Evolutionary conservation across 2,113 vertebrate species (phyloP).

Genomic region (Litocranius walleri): DNA sequence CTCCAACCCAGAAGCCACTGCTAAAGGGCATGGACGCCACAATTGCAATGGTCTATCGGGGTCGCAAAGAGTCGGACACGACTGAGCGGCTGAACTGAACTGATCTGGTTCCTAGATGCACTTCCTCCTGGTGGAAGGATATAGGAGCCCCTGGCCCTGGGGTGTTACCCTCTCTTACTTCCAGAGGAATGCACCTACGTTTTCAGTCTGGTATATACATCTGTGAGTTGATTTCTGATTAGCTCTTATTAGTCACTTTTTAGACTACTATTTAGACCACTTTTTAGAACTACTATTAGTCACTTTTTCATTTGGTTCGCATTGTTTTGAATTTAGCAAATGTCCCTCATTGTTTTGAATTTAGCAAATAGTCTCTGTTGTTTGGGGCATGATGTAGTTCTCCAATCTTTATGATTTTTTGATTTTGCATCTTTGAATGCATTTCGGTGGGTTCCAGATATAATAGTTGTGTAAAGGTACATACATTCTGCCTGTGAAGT

Average conservation of each 20-base stretch:
- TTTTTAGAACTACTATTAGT: too few species aligned
- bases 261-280: too few species aligned
- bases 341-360: not conserved
- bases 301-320: not conserved
- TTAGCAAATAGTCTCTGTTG: not conserved
- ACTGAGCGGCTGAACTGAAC: too few species aligned
- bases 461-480: not conserved
- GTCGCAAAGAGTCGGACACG: too few species aligned
- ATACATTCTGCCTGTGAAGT: not conserved
- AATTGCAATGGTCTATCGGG: too few species aligned
- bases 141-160: rapidly evolving
- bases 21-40: not conserved
- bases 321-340: not conserved
- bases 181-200: not conserved
- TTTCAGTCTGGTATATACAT: too few species aligned
- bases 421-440: too few species aligned
- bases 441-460: too few species aligned
- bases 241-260: too few species aligned
- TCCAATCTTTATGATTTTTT: not conserved
- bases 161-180: not conserved
- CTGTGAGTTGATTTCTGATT: not conserved
- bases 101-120: not conserved
- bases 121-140: not conserved
- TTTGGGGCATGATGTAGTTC: not conserved
- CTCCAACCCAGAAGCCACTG: not conserved